phyloP scores from a whole-genome alignment of 2,888 invertebrate genomes.

The Cantharis rufa region DNA sequence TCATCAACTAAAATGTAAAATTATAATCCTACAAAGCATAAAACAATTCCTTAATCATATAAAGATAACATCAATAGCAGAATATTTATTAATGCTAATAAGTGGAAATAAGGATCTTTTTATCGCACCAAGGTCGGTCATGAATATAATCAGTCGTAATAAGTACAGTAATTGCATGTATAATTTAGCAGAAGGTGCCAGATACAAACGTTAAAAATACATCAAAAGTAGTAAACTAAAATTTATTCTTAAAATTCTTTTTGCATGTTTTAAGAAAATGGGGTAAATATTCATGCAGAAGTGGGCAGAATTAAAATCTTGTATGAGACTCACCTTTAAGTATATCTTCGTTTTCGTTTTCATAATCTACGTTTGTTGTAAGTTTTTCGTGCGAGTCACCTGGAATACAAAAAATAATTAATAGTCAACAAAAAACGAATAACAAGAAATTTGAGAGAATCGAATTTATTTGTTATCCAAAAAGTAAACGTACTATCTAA shows the following conservation, averaged over 20 bases:
- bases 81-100: slow-evolving; percentile 43
- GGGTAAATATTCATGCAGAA: slow-evolving; percentile 1
- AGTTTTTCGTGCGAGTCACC: slow-evolving; percentile 51
- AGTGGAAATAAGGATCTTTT: slow-evolving; percentile 42
- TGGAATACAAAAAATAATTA: slow-evolving; percentile 40
- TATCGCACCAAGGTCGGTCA: slow-evolving; percentile 42
- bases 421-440: neutral
- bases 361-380: slow-evolving; percentile 45
- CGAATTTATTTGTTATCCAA: too few species aligned
- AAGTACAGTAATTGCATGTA: slow-evolving; percentile 45
- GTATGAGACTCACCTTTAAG: slow-evolving; percentile 48
- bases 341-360: slow-evolving; percentile 44
- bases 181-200: slow-evolving; percentile 53
- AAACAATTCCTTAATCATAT: slow-evolving; percentile 34
- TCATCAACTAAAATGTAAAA: slow-evolving; percentile 31
- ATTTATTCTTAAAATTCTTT: slow-evolving; percentile 47
- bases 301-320: neutral
- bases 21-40: slow-evolving; percentile 3
- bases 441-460: too few species aligned
- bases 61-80: slow-evolving; percentile 33
- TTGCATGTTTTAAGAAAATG: slow-evolving; percentile 37
- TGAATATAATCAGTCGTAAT: slow-evolving; percentile 45
- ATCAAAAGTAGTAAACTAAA: slow-evolving; percentile 53
- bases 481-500: neutral
- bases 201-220: slow-evolving; percentile 46